Evolutionary conservation across 2,888 invertebrate genomes (phyloP).

Genomic region (Xylota segnis): DNA sequence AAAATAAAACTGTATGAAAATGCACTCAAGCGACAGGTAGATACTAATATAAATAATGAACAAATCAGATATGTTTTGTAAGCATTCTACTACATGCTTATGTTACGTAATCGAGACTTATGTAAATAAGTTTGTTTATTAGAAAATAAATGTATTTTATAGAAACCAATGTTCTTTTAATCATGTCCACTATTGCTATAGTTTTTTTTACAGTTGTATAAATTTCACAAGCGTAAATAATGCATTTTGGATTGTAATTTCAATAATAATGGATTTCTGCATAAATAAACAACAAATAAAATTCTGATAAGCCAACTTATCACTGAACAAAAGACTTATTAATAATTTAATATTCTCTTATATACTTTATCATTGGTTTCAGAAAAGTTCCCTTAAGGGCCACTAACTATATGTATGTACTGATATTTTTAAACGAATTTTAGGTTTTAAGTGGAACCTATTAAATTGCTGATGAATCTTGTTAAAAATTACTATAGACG

Average conservation of each 20-base stretch:
- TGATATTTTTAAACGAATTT: slow-evolving; percentile 72
- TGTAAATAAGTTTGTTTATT: slow-evolving; percentile 17
- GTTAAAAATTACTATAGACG: slow-evolving; percentile 34
- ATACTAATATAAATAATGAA: slow-evolving; percentile 24
- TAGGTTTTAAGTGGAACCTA: slow-evolving; percentile 73
- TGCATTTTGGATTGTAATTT: slow-evolving; percentile 22
- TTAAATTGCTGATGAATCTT: slow-evolving; percentile 76
- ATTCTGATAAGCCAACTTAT: slow-evolving; percentile 54
- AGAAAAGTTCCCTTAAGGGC: slow-evolving; percentile 90
- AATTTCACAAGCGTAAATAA: slow-evolving; percentile 35
- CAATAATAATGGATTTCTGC: slow-evolving; percentile 55
- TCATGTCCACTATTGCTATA: neutral
- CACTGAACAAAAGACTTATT: slow-evolving; percentile 44
- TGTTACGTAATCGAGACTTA: slow-evolving; percentile 16
- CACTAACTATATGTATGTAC: slow-evolving; percentile 85
- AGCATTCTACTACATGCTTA: slow-evolving; percentile 65
- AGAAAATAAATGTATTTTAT: slow-evolving; percentile 4
- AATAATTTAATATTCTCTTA: slow-evolving; percentile 33
- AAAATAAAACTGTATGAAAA: slow-evolving; percentile 42
- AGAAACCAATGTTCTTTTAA: slow-evolving; percentile 62
- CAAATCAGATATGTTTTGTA: slow-evolving; percentile 4
- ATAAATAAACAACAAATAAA: slow-evolving; percentile 73
- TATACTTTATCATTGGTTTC: slow-evolving; percentile 86
- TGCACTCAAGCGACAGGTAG: slow-evolving; percentile 56
- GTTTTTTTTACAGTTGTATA: slow-evolving; percentile 16